Evolutionary conservation across 2,888 invertebrate species (phyloP).

Genomic region (Tachina fera): DNA sequence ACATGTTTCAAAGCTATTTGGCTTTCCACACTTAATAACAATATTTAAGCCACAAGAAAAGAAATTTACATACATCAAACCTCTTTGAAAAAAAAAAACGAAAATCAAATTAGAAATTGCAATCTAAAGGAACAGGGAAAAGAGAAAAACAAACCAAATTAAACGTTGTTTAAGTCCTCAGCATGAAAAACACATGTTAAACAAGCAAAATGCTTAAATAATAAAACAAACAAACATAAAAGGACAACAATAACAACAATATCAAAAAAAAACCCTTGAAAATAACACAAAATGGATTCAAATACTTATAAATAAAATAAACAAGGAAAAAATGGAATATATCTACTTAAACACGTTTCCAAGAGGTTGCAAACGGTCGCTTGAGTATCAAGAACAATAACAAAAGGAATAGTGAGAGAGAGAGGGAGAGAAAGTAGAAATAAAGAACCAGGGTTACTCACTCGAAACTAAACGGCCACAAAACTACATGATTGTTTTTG

Average conservation of each 20-base stretch:
- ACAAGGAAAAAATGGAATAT: slow-evolving; percentile 28
- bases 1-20: slow-evolving; percentile 44
- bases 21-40: slow-evolving; percentile 67
- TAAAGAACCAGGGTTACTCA: slow-evolving; percentile 52
- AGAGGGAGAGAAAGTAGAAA: not conserved
- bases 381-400: slow-evolving; percentile 23
- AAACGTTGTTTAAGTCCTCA: slow-evolving; percentile 14
- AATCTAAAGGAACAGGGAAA: not conserved
- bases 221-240: slow-evolving; percentile 52
- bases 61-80: slow-evolving; percentile 11
- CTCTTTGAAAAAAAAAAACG: not conserved
- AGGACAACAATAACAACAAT: slow-evolving; percentile 31
- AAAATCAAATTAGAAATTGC: slow-evolving; percentile 10
- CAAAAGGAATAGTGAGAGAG: not conserved
- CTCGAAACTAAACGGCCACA: slow-evolving; percentile 48
- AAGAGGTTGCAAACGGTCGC: slow-evolving; percentile 56
- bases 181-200: slow-evolving; percentile 65
- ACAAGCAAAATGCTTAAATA: slow-evolving; percentile 60
- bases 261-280: slow-evolving; percentile 24
- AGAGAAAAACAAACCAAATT: slow-evolving; percentile 31
- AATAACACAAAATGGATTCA: slow-evolving; percentile 25
- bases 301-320: slow-evolving; percentile 50
- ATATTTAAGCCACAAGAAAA: slow-evolving; percentile 31
- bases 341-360: slow-evolving; percentile 60
- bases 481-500: slow-evolving; percentile 40